These are phyloP conservation scores for Acronicta alni DNA, from an alignment of 2,888 invertebrate genomes.

Conservation along the genomic window DNA sequence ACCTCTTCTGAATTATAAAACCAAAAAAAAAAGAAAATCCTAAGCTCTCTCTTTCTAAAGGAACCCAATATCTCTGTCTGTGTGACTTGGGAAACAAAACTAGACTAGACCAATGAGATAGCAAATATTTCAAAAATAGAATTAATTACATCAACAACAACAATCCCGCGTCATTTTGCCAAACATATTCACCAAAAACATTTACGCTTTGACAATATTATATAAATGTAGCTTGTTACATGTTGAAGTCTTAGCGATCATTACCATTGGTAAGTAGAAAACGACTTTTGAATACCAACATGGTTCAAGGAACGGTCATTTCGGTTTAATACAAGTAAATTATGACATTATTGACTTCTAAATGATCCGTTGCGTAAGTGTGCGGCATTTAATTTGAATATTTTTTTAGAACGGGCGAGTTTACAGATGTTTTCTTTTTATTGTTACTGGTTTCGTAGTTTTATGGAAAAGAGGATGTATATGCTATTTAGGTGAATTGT, in stretches of 20 bases:
- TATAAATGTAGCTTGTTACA: conserved; percentile 5
- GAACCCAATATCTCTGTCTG: too few relatives aligned
- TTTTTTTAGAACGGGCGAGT: conserved; percentile 12
- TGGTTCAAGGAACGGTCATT: conserved; percentile 75
- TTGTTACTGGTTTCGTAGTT: not conserved
- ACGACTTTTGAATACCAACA: conserved; percentile 57
- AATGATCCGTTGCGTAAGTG: conserved; percentile 45
- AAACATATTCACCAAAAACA: conserved; percentile 24
- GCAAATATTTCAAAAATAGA: not conserved
- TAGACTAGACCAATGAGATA: too few relatives aligned
- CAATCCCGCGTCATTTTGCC: not conserved
- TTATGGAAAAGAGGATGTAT: not conserved
- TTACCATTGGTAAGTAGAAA: conserved; percentile 56
- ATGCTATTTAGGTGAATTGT: not conserved
- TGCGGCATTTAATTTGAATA: conserved; percentile 28
- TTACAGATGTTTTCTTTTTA: conserved; percentile 4
- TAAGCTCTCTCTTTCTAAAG: too few relatives aligned
- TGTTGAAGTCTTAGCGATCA: conserved; percentile 24
- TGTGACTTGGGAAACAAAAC: too few relatives aligned
- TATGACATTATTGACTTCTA: conserved; percentile 58
- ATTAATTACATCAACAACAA: not conserved
- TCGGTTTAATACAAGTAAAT: conserved; percentile 69
- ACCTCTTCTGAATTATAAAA: too few relatives aligned
- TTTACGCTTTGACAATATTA: not conserved
- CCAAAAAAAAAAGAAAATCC: too few relatives aligned